Base-by-base conservation (phyloP, 2,888 invertebrate genomes). In the Portevinia maculata region DNA sequence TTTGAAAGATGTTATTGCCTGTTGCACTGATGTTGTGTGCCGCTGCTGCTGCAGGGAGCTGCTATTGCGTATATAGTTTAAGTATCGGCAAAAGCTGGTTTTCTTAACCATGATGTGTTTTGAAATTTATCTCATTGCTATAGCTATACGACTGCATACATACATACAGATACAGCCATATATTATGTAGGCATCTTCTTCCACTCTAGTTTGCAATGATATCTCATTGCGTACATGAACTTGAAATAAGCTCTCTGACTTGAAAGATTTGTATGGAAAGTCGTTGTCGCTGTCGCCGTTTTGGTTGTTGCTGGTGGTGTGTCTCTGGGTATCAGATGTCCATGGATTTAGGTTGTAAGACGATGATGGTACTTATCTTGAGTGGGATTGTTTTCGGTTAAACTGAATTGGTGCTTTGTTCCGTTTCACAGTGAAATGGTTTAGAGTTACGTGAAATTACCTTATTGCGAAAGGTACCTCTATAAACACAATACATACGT, bases 211-310 rank as follows among this genome's bases (percentile, higher is more conserved):
- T 81, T 44, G 76, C 65, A 81, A 46, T 65, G 60, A 65, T 37
- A 76, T 76, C 65, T 76, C 70, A 76, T 76, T 83, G 76, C 81
- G 81, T 76, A 76, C 81, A 71, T 83, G 81, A 83, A 83, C 81
- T 83, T 71, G 81, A 76, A 83, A 83, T 70, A 46, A 53, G 71
- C 70, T 60, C 55, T 53, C 32, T 28, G 48, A 34, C 48, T 57
- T 30, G 44, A 50, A 57, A 37, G 34, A 69, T 57, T 60, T 39
- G 55, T 79, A 75, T 75, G 30, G 62, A 69, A 71, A 71, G 76
- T 65, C 53, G 60, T 71, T 59, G 59, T 53, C 21, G 55, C 48
- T 15, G 13, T 55, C 39, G 53, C 5, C 17, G 32, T 32, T 15
- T 44, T 46, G 39, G 39, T 53, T 13, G 24, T 13, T 19, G 41